Base-by-base conservation (phyloP, 2,797 vertebrate species). In the Falco rusticolus region DNA sequence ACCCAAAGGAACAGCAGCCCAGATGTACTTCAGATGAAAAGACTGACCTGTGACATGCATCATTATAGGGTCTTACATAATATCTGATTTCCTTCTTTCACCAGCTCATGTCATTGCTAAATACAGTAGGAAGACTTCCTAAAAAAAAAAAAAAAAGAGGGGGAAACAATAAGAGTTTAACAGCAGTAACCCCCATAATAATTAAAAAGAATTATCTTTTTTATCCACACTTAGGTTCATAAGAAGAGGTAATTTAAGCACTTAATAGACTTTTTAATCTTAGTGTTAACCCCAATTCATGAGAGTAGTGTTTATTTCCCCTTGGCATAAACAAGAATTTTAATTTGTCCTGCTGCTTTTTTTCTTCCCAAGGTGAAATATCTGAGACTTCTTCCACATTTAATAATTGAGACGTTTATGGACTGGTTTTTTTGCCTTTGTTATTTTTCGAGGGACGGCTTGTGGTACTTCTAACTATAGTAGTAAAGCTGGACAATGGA, bases 281-380 rank as follows among this genome's bases (percentile, higher is more conserved):
- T 66, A 61, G 18, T 6, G 6, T 75, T 95, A 81, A 61, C 61
- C 53, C 84, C 24, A 54, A 2, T 81, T 95, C 81, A 13, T 74
- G 29, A 50, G 19, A 78, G 16, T 47, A 75, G 8, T 65, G 34
- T 75, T 47, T 84, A 76, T 79, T 84, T 88, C 11, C 48, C 24
- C 39, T 86, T 86, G 80, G 24, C 50, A 69, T 84, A 16, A 86
- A 34, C 11, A 50, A 54, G 22, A 86, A 74, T 64, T 88, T 75
- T 91, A 54, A 61, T 90, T 90, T 34, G 60, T 81, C 33, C 43
- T 76, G 11, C 31, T 84, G 24, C 18, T 90, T 95, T 92, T 92
- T 78, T 54, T 65, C 51, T 78, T 76, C 16, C 43, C 50, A 78
- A 68, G 14, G 17, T 79, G 50, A 95, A 79, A 69, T 75, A 72